Base-by-base conservation (phyloP, 2,888 invertebrate genomes). In the Scaptomyza reducta region DNA sequence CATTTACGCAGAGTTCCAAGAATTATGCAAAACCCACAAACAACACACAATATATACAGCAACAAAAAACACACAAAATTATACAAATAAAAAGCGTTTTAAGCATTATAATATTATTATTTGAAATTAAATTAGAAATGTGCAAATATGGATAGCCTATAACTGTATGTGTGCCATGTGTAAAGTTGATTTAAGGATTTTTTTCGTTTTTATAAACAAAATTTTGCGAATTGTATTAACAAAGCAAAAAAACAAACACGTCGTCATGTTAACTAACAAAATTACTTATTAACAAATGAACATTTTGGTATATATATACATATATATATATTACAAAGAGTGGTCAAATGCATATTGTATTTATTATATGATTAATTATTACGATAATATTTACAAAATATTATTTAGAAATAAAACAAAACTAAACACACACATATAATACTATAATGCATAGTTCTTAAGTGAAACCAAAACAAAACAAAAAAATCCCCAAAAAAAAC, bases 181-280 rank as follows among this genome's bases (percentile, higher is more conserved):
- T 81, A 80, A 80, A 86, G 76, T 79, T 87, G 59, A 72, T 71
- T 81, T 81, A 60, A 74, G 70, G 51, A 53, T 40, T 50, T 50
- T 14, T 66, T 47, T 59, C 41, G 70, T 70, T 65, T 68, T 75
- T 81, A 56, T 66, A 56, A 74, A 68, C 61, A 56, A 66, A 67
- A 61, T 56, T 83, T 88, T 88, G 84, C 79, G 41, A 74, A 74
- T 74, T 82, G 86, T 87, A 74, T 70, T 67, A 82, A 72, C 70
- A 84, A 81, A 60, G 71, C 82, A 81, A 31, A 49, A 49, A 84
- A 77, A 68, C 82, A 87, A 87, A 88, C 89, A 90, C 88, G 89
- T 89, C 89, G 89, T 89, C 87, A 90, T 90, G 89, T 89, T 89
- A 89, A 89, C 89, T 90, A 90, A 79, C 69, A 59, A 73, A 78